phyloP scores from a whole-genome alignment of 2,797 vertebrate genomes.

The Acanthiza pusilla region DNA sequence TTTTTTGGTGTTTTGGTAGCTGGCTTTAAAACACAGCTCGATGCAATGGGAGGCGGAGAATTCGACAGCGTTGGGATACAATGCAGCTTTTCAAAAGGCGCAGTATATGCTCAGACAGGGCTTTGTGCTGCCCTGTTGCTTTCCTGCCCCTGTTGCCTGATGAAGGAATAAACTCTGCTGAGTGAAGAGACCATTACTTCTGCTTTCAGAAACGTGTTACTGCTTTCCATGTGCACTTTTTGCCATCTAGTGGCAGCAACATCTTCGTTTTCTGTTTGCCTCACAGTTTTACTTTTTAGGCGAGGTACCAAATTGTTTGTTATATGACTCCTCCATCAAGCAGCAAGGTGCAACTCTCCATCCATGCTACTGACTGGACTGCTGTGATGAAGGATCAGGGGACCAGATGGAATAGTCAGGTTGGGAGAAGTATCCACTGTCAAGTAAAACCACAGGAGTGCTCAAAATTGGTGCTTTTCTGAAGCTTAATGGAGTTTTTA shows the following conservation, averaged over 20 bases:
- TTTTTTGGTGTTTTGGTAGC: too few species aligned
- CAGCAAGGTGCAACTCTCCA: not conserved
- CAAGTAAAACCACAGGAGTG: not conserved
- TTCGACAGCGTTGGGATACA: not conserved
- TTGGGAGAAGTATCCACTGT: not conserved
- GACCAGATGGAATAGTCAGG: not conserved
- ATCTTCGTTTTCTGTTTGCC: not conserved
- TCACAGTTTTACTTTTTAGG: not conserved
- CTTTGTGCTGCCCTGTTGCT: not conserved
- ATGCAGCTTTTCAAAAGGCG: not conserved
- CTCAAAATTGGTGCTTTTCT: not conserved
- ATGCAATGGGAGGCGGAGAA: not conserved
- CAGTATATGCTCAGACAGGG: not conserved
- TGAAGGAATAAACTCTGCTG: not conserved
- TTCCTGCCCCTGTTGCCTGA: not conserved
- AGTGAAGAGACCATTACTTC: not conserved
- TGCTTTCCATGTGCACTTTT: not conserved
- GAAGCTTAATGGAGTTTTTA: not conserved
- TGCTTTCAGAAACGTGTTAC: not conserved
- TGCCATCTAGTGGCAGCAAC: slow-evolving; percentile 42
- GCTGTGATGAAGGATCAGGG: not conserved
- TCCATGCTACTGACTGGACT: not conserved
- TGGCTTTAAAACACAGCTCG: not conserved
- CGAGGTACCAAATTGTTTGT: not conserved
- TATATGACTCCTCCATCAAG: not conserved